Percentiles rank a stretch among this genome's conserved stretches.
These are phyloP conservation scores for Hafferia zeledoni DNA, from an alignment of 2,797 vertebrate genomes.

Conservation along the genomic window DNA sequence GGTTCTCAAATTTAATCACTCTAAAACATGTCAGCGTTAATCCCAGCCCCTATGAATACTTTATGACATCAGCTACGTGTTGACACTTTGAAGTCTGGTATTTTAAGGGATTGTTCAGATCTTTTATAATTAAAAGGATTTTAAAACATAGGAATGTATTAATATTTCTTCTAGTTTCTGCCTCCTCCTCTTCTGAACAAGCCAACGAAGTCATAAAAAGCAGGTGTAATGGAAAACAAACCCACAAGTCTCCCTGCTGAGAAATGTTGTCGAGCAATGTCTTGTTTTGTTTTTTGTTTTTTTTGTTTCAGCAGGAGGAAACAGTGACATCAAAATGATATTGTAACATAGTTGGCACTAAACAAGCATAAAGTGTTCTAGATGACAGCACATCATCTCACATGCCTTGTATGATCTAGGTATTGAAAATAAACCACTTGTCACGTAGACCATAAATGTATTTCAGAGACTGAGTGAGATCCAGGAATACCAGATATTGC, in stretches of 20 bases:
- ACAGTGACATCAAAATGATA: constrained; percentile 69
- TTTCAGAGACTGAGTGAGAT: constrained; percentile 27
- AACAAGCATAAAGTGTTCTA: constrained; percentile 59
- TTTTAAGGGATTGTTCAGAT: constrained; percentile 37
- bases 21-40: neutral
- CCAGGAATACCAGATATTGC: neutral
- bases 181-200: constrained; percentile 21
- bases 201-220: constrained; percentile 55
- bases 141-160: constrained; percentile 17
- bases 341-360: constrained; percentile 67
- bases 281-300: neutral
- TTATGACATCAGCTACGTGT: neutral
- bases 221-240: constrained; percentile 56
- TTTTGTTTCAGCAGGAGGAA: constrained; percentile 63
- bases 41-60: constrained; percentile 9
- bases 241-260: constrained; percentile 48
- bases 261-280: constrained; percentile 66
- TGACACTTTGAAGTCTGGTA: neutral
- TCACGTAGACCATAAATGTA: neutral
- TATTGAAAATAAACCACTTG: constrained; percentile 58
- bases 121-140: constrained; percentile 19
- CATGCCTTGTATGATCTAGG: constrained; percentile 49
- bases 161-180: neutral
- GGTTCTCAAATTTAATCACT: constrained; percentile 1
- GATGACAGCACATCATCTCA: constrained; percentile 72